These are phyloP conservation scores for Borostomias antarcticus DNA, from an alignment of 2,797 vertebrate species.

Conservation along the genomic window DNA sequence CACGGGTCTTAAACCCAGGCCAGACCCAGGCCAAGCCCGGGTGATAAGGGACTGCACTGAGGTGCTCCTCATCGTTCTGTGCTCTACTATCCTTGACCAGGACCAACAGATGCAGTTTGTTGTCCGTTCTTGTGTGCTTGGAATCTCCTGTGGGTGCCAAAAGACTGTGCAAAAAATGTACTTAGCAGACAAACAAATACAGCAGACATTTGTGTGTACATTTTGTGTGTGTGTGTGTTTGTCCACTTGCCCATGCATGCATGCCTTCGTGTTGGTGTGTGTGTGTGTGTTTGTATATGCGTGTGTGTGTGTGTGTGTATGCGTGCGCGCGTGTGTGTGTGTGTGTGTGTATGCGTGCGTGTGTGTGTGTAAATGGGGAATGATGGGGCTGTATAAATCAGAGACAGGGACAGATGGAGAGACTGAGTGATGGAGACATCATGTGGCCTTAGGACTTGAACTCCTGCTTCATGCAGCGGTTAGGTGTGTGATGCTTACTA, in stretches of 20 bases:
- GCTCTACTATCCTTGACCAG: slow-evolving; percentile 36
- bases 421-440: slow-evolving; percentile 37
- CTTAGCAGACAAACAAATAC: slow-evolving; percentile 62
- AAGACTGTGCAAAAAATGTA: slow-evolving; percentile 53
- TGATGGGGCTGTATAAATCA: slow-evolving; percentile 21
- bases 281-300: slow-evolving; percentile 9
- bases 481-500: slow-evolving; percentile 44
- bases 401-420: slow-evolving; percentile 17
- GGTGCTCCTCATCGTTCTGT: slow-evolving; percentile 27
- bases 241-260: too few species aligned
- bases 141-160: slow-evolving; percentile 49
- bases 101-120: slow-evolving; percentile 38
- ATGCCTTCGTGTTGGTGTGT: too few species aligned
- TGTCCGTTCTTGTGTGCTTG: slow-evolving; percentile 43
- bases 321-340: slow-evolving; percentile 15
- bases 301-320: slow-evolving; percentile 3
- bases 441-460: slow-evolving; percentile 43
- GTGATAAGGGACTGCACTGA: slow-evolving; percentile 45
- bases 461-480: slow-evolving; percentile 49
- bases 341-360: slow-evolving; percentile 25
- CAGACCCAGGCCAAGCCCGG: slow-evolving; percentile 42
- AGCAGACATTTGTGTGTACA: slow-evolving; percentile 56
- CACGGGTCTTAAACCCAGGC: too few species aligned
- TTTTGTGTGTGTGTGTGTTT: slow-evolving; percentile 16
- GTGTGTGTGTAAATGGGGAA: slow-evolving; percentile 13